Conservation (phyloP, 2,113 vertebrate species). For the Speoplatyrhinus poulsoni region DNA sequence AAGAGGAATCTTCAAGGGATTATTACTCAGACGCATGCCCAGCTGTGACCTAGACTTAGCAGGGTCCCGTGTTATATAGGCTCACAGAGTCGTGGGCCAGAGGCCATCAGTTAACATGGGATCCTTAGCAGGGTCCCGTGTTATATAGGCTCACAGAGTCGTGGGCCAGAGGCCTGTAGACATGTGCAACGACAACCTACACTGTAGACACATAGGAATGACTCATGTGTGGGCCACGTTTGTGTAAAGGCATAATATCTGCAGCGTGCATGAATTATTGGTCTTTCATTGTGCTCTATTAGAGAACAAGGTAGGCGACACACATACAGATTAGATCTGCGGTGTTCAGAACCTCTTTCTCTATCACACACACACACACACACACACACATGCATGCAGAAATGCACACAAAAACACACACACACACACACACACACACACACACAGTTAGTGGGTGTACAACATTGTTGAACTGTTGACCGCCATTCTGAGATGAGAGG, state of each 20-base stretch:
- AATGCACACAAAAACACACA: constrained; percentile 37
- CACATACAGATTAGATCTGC: too few species aligned
- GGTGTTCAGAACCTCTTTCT: too few species aligned
- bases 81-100: too few species aligned
- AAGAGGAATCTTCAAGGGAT: constrained; percentile 62
- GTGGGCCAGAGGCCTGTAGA: too few species aligned
- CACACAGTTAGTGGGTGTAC: constrained; percentile 59
- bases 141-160: background rate
- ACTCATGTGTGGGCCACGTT: too few species aligned
- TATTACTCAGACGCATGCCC: constrained; percentile 67
- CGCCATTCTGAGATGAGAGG: constrained; percentile 53
- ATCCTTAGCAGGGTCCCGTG: background rate
- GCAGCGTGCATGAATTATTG: too few species aligned
- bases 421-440: constrained; percentile 27
- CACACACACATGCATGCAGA: constrained; percentile 21
- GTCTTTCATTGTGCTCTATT: too few species aligned
- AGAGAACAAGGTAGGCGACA: too few species aligned
- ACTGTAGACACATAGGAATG: too few species aligned
- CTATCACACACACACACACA: too few species aligned
- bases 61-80: constrained; percentile 32
- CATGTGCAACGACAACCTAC: too few species aligned
- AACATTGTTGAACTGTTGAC: constrained; percentile 57
- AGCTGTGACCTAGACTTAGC: constrained; percentile 62
- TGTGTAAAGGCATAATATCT: too few species aligned
- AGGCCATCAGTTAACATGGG: constrained; percentile 16